Base-by-base conservation (phyloP, 2,888 invertebrate genomes). In the Rhaphigaster nebulosa region DNA sequence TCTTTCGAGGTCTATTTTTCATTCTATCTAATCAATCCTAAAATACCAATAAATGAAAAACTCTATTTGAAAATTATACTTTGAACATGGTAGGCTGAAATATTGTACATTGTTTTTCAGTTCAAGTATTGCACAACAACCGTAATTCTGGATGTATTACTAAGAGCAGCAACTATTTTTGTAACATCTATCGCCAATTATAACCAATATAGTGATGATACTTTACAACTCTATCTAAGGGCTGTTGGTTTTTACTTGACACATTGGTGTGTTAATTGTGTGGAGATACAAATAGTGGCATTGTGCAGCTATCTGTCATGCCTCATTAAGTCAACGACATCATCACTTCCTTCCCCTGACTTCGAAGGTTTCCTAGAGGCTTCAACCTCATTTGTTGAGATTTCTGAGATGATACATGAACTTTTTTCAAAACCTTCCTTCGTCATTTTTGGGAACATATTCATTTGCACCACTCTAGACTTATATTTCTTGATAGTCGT, bases 221-320 rank as follows among this genome's bases (percentile, higher is more conserved):
- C 15, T 18, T 41, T 84, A n/a, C 84, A 84, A n/a, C 45, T 84
- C 45, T 84, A 84, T 5, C 15, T 84, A 5, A 45, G 84, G 45
- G 84, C 84, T 26, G n/a, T 84, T 12, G 84, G 84, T n/a, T 84
- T 84, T n/a, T 84, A 84, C 45, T n/a, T 84, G 84, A 84, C 84
- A 13, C 84, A 84, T 45, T 84, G 84, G 84, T 84, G 84, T n/a
- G 45, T 84, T 45, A 84, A 45, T n/a, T 84, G 84, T n/a, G 38
- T 84, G 6, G 84, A 84, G n/a, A 84, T 84, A 50, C 84, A 84
- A n/a, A 45, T 84, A 41, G 84, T 84, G 45, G 84, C 84, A n/a
- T 13, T 84, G n/a, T 84, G 84, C 45, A 84, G 45, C n/a, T 84
- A 84, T 18, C 5, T 84, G n/a, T 84, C 45, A 1, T 45, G 45